A percentile compares a stretch with the other conserved stretches of the same genome.
phyloP scores from a whole-genome alignment of 2,797 vertebrate species.

The Rhinella marina region DNA sequence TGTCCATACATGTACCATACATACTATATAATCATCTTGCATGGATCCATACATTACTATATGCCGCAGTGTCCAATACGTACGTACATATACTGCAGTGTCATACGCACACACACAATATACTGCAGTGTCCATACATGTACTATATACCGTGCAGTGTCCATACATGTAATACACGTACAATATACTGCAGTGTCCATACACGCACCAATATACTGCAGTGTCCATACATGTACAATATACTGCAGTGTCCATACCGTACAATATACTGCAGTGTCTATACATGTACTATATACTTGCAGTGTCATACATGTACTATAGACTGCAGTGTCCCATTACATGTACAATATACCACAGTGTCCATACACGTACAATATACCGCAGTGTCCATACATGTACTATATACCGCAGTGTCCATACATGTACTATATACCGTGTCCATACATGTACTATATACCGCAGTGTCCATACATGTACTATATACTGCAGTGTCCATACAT shows the following conservation, averaged over 20 bases:
- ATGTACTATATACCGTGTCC: no score
- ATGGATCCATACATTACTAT: background rate
- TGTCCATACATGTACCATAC: background rate
- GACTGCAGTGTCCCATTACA: no score
- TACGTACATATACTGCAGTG: no score
- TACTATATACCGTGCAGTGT: background rate
- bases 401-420: no score
- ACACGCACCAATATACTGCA: background rate
- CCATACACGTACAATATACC: no score
- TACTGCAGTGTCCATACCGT: background rate
- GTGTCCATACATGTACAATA: background rate
- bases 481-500: background rate
- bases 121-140: background rate
- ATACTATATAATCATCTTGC: no score
- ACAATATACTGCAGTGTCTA: background rate
- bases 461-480: background rate
- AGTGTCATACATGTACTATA: no score
- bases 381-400: no score
- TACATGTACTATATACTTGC: no score
- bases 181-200: no score
- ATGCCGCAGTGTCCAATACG: background rate
- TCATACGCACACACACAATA: background rate
- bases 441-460: no score
- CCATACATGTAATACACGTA: background rate
- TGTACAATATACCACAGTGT: no score